Base-by-base conservation (phyloP, 2,888 invertebrate genomes). In the Diploptera punctata region DNA sequence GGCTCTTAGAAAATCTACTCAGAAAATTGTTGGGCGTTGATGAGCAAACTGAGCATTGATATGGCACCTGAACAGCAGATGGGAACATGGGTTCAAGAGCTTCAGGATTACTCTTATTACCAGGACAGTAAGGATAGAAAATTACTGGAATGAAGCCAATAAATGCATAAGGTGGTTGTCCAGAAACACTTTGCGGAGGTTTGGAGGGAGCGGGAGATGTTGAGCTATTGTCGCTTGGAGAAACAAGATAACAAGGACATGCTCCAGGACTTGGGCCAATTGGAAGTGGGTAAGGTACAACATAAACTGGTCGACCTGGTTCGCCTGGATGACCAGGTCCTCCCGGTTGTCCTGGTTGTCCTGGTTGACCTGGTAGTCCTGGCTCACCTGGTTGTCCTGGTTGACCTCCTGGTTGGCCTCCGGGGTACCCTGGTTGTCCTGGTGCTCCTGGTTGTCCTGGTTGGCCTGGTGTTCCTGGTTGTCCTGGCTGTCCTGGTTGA, bases 71-170 rank as follows among this genome's bases (percentile, higher is more conserved):
- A 33, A 87, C 85, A 0, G 89, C 89, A 29, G 86, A 83, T 0
- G 89, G 89, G 81, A 89, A 89, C 78, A 86, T 86, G 73, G 87
- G 85, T 77, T 87, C 86, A 67, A 71, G 31, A 44, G 76, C 77
- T 54, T 79, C 77, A 57, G 79, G 78, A 24, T 81, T 84, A 0
- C 76, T 76, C 9, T 71, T 75, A 67, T 83, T 84, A 29, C 88
- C 88, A 0, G 89, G 89, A 78, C 90, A 90, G 79, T 87, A 88
- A 1, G 92, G 92, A 77, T 90, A 86, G 78, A 91, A 91, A 19
- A 92, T 86, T 2, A 92, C 90, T 0, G 91, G 91, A 77, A 92
- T 86, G 76, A 89, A 91, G 62, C 91, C 92, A 61, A 92, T 87
- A 16, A 89, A 85, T 7, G 89, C 90, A 78, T 88, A 87, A 0